Evolutionary conservation across 2,113 vertebrate genomes (phyloP).

Genomic region (Halcyon malimbica): DNA sequence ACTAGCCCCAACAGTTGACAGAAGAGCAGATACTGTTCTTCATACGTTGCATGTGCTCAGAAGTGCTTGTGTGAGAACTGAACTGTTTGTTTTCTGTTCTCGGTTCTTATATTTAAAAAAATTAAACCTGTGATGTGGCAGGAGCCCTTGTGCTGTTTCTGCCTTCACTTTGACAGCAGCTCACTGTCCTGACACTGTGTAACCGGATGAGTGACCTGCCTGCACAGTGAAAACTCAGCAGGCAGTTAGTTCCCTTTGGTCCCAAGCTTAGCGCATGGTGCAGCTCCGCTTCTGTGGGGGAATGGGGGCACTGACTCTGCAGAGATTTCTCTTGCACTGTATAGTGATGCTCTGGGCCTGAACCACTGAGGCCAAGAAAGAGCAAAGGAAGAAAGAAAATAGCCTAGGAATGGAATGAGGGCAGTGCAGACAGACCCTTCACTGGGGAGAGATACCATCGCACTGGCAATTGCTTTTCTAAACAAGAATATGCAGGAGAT

Average conservation of each 20-base stretch:
- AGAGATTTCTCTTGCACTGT: background rate
- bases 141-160: background rate
- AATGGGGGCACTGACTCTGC: background rate
- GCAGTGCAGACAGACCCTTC: background rate
- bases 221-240: background rate
- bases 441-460: background rate
- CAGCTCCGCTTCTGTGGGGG: background rate
- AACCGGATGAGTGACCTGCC: background rate
- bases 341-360: background rate
- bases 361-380: background rate
- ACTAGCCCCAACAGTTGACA: background rate
- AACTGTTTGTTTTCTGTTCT: background rate
- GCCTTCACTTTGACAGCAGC: background rate
- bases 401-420: background rate
- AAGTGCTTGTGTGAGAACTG: background rate
- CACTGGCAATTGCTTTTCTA: background rate
- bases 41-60: background rate
- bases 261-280: background rate
- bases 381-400: background rate
- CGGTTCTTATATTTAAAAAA: background rate
- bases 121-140: background rate
- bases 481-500: background rate
- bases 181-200: background rate
- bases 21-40: constrained; percentile 24
- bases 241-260: background rate